A percentile compares a stretch with the other conserved stretches of the same genome.
Conservation (phyloP, 2,888 invertebrate genomes). For the Patella ulyssiponensis region DNA sequence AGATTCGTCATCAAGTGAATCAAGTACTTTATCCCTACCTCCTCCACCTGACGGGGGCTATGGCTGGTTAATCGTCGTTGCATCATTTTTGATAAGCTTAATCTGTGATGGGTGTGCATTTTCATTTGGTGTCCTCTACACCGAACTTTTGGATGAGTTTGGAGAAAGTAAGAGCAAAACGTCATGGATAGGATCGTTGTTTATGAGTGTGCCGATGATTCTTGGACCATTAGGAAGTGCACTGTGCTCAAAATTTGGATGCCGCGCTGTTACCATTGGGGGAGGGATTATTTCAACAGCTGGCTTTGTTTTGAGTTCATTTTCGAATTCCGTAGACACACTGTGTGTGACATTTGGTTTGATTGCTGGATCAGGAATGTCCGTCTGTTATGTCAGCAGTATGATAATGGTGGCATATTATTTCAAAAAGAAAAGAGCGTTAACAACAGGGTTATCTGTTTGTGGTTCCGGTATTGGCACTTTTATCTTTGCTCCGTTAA, state of each 20-base stretch:
- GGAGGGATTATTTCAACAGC: conserved; percentile 66
- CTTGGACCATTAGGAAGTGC: conserved; percentile 70
- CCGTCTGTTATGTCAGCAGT: conserved; percentile 70
- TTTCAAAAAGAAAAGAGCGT: conserved; percentile 70
- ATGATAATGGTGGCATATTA: conserved; percentile 71
- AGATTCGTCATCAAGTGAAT: conserved; percentile 40
- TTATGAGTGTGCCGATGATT: conserved; percentile 90
- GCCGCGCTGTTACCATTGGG: conserved; percentile 64
- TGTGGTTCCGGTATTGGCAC: conserved; percentile 72
- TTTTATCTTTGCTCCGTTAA: conserved; percentile 68
- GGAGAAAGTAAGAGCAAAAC: conserved; percentile 88
- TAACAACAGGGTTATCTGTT: conserved; percentile 71
- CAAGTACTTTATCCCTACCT: conserved; percentile 47
- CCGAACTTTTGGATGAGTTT: conserved; percentile 88
- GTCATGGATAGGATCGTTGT: conserved; percentile 90
- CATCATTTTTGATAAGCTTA: conserved; percentile 89
- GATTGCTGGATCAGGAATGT: conserved; percentile 68
- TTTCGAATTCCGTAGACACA: conserved; percentile 60
- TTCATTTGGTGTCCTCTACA: conserved; percentile 91
- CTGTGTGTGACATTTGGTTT: conserved; percentile 70
- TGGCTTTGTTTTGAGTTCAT: conserved; percentile 66
- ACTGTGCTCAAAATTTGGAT: conserved; percentile 69
- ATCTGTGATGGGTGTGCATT: conserved; percentile 94
- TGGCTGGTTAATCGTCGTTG: conserved; percentile 93
- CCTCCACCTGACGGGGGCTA: conserved; percentile 86